Base-by-base conservation (phyloP, 1,140 invertebrate genomes). In the Scaptomyza graminum region DNA sequence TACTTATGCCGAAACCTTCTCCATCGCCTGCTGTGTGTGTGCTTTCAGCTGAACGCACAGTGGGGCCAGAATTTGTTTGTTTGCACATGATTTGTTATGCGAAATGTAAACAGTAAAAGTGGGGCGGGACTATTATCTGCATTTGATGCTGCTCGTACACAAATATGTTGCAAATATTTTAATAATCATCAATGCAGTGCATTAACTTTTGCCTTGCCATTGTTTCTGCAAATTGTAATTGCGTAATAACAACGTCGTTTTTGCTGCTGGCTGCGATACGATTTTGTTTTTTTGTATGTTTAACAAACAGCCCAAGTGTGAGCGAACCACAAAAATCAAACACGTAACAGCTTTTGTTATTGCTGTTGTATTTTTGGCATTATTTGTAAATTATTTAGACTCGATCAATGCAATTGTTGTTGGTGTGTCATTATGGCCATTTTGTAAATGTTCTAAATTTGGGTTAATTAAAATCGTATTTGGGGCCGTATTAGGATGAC, bases 381-480 rank as follows among this genome's bases (percentile, higher is more conserved):
- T 65, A 59, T 61, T 68, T 52, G 60, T 88, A 55, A 88, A 89
- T 83, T 83, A 83, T 88, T 79, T 63, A 76, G 55, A 72, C 59
- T 70, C 61, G 49, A 70, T 56, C 66, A 16, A 57, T 49, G 65
- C 44, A 51, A 34, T 46, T 52, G 31, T 51, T 52, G 39, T 9
- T 61, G 43, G 5, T 54, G 15, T 54, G 34, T 15, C 6, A 44
- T 57, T 76, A 57, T 76, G 67, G 67, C 41, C 79, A 70, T 83
- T 87, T 74, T 88, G 88, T 88, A 83, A 79, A 84, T 83, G 77
- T 83, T 77, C 73, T 31, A 83, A 83, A 88, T 88, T 83, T 72
- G 67, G 83, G 83, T 88, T 88, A 88, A 88, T 88, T 88, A 88
- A 88, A 88, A 88, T 88, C 87, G 82, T 88, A 88, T 84, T 88